Base-by-base conservation (phyloP, 1,140 invertebrate genomes). In the Macrotrachela quadricornifera region DNA sequence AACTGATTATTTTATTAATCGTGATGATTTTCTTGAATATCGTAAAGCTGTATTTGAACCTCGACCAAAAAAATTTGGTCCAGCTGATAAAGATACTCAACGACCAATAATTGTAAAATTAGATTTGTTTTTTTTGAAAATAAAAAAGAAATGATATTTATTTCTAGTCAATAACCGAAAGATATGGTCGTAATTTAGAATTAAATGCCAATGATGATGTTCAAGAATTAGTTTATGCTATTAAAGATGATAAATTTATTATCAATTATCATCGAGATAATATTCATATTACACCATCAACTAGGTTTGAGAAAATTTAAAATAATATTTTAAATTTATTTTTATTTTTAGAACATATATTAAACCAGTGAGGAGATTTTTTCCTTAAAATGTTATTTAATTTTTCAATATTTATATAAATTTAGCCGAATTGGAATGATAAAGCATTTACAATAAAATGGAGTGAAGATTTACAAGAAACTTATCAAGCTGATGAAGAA, bases 1-100 rank as follows among this genome's bases (percentile, higher is more conserved):
- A 56, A 74, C 70, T 10, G 79, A 82, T 61, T 64, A 78, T 54
- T 83, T 77, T 57, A 64, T 71, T 9, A 65, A 76, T 41, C 71
- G 80, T 30, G 69, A 76, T 38, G 80, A 82, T 62, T 73, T 73
- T 51, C 64, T 78, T 17, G 37, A 69, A 56, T 73, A 73, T 59
- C 69, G 73, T 63, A 67, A 71, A 51, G 61, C 66, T 13, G 57
- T 60, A 12, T 73, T 69, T 63, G 65, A 65, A 36, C 60, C 62
- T 59, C 57, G 66, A 61, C 50, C 61, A 42, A 65, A 64, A 57
- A 67, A 67, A 53, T 63, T 70, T 59, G 66, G 69, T 49, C 67
- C 69, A 12, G 59, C 64, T 50, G 61, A 61, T 55, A 15, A 44
- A 40, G 8, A 41, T 46, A n/a, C 46, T 51, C 42, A 21, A 44